phyloP scores from a whole-genome alignment of 2,113 vertebrate genomes.

The Cyprinodon brontotheroides region DNA sequence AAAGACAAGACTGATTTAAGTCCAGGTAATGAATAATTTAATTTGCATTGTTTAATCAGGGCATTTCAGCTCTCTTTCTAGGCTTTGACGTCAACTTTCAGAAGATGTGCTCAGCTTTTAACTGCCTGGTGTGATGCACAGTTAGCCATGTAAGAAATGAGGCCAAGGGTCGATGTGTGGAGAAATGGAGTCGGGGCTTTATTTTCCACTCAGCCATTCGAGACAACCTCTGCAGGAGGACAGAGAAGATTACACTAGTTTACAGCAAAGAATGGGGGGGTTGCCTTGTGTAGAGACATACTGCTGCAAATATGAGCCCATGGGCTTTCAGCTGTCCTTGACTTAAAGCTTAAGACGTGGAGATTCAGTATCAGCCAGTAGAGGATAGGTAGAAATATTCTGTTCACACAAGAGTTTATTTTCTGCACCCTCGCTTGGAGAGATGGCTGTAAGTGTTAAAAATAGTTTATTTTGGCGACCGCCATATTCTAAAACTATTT shows the following conservation, averaged over 20 bases:
- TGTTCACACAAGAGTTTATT: conserved; percentile 32
- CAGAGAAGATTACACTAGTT: conserved; percentile 46
- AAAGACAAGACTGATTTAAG: too few species aligned
- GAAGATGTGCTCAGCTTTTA: neutral
- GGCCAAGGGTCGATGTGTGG: neutral
- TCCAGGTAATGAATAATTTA: neutral
- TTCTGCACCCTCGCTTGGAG: neutral
- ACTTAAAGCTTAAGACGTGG: conserved; percentile 23
- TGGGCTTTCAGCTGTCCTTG: conserved; percentile 35
- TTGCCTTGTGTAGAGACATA: conserved; percentile 8
- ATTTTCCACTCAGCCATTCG: conserved; percentile 53
- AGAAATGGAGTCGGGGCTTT: conserved; percentile 53
- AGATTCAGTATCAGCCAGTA: neutral
- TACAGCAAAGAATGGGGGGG: conserved; percentile 34
- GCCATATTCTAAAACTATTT: neutral
- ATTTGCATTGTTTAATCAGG: neutral
- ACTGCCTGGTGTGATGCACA: neutral
- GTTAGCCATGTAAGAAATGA: neutral
- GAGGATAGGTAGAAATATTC: conserved; percentile 12
- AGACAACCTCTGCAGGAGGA: conserved; percentile 5
- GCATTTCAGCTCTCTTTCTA: neutral
- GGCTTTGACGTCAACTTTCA: neutral
- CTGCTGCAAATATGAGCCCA: neutral
- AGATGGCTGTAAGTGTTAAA: neutral
- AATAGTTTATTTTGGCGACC: conserved; percentile 14